phyloP scores from a whole-genome alignment of 2,113 vertebrate genomes.

The Promerops cafer region DNA sequence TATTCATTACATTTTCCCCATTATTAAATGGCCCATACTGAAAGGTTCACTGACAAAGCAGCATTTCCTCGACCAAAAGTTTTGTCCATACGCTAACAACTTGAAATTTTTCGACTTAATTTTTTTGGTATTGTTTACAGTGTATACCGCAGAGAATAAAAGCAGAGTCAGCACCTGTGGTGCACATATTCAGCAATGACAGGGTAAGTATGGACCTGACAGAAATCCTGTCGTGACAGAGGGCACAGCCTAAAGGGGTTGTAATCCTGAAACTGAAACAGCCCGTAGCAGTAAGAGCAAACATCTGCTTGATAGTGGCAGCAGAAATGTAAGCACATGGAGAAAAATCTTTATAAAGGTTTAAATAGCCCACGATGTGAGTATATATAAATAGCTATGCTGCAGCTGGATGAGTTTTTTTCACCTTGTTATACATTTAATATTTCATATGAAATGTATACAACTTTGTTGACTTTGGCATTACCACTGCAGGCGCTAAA shows the following conservation, averaged over 20 bases:
- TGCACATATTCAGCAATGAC: background rate
- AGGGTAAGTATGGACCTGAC: background rate
- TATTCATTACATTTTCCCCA: background rate
- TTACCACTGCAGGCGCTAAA: background rate
- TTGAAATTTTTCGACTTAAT: background rate
- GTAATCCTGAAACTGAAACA: background rate
- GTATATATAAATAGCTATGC: background rate
- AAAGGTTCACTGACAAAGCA: background rate
- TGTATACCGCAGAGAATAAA: background rate
- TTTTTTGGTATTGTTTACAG: background rate
- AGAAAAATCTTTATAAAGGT: background rate
- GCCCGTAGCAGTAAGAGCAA: accelerated
- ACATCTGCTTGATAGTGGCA: background rate
- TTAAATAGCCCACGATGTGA: background rate
- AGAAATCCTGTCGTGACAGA: background rate
- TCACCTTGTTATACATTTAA: background rate
- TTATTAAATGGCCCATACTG: background rate
- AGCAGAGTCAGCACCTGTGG: background rate
- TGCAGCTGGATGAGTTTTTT: background rate
- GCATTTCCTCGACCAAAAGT: background rate
- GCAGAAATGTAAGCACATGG: background rate
- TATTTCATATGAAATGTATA: background rate
- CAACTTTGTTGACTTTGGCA: background rate
- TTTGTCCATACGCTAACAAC: background rate
- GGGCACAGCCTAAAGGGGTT: background rate